Percentiles rank a stretch among this genome's conserved stretches.
These are phyloP conservation scores for Calonectris borealis DNA, from an alignment of 2,113 vertebrate species.

Conservation along the genomic window DNA sequence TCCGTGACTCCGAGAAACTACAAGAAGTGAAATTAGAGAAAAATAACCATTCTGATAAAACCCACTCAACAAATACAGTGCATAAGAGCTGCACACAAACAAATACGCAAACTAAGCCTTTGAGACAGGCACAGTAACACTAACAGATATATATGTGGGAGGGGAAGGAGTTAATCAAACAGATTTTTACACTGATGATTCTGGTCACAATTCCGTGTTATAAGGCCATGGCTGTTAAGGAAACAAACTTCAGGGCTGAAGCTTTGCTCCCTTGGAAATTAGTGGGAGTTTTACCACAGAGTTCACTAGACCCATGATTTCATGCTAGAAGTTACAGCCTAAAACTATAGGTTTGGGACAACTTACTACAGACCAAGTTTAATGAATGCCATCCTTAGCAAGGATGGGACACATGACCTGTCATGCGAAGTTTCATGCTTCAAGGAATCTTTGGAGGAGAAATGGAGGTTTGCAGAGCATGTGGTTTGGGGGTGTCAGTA, in stretches of 20 bases:
- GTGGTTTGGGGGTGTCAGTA: background rate
- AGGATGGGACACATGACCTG: background rate
- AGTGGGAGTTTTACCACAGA: background rate
- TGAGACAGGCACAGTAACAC: background rate
- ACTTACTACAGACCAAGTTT: background rate
- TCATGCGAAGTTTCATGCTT: background rate
- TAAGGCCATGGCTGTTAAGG: background rate
- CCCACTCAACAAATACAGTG: background rate
- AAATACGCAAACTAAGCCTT: background rate
- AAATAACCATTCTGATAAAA: slow-evolving; percentile 9
- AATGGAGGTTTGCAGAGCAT: background rate
- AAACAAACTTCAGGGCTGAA: background rate
- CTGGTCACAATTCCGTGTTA: background rate
- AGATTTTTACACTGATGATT: background rate
- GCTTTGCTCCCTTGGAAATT: background rate
- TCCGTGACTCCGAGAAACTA: slow-evolving; percentile 93
- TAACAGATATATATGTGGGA: background rate
- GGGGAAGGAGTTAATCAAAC: background rate
- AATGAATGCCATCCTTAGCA: background rate
- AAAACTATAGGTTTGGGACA: background rate
- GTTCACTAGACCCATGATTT: background rate
- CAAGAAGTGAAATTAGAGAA: slow-evolving; percentile 20
- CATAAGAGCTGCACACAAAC: background rate
- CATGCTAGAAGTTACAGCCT: background rate
- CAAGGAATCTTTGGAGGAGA: background rate